Conservation (phyloP, 2,797 vertebrate species). For the Trichosurus vulpecula region DNA sequence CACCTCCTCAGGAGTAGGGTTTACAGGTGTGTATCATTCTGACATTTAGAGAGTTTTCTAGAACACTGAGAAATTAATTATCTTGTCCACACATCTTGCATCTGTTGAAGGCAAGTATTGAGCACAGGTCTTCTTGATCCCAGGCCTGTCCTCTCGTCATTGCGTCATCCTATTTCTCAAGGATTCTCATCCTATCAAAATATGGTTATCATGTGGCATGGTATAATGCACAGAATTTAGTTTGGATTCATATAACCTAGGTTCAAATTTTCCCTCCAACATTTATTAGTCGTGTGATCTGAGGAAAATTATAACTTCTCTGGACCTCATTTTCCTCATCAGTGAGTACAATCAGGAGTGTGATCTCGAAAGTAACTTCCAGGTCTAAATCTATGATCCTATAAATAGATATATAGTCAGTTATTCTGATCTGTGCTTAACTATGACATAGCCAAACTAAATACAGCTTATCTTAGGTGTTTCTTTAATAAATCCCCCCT, state of each 20-base stretch:
- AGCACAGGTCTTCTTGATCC: neutral
- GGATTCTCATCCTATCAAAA: neutral
- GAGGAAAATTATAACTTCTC: neutral
- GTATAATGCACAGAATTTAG: neutral
- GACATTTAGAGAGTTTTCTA: neutral
- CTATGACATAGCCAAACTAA: constrained; percentile 49
- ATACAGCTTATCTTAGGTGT: constrained; percentile 42
- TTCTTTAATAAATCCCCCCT: constrained; percentile 43
- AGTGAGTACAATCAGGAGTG: neutral
- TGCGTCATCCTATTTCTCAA: neutral
- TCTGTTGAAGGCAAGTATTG: neutral
- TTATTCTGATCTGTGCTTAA: neutral
- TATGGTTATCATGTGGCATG: neutral
- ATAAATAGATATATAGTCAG: constrained; percentile 16
- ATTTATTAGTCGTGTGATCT: neutral
- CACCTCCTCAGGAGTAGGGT: neutral
- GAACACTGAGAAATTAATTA: neutral
- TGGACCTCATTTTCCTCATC: neutral
- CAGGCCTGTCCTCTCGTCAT: neutral
- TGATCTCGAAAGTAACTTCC: neutral
- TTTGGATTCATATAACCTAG: neutral
- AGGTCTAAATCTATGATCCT: neutral
- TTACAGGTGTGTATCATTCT: neutral
- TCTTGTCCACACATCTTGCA: neutral
- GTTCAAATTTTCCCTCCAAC: neutral